A percentile compares a stretch with the other conserved stretches of the same genome.
phyloP scores from a whole-genome alignment of 2,888 invertebrate genomes.

The Eupeodes luniger region DNA sequence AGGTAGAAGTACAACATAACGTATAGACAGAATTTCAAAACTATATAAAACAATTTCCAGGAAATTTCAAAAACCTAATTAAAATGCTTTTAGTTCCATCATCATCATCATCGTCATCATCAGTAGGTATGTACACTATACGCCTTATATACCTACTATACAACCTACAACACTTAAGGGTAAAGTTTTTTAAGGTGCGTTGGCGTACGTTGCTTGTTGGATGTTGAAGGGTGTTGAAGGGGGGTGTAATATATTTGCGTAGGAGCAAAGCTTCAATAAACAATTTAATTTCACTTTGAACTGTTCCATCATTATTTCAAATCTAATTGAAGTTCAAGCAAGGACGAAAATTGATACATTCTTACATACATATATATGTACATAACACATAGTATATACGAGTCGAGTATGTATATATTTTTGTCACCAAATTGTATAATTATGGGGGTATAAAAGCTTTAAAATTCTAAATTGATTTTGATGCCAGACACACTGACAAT shows the following conservation, averaged over 20 bases:
- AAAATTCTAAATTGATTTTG: slow-evolving; percentile 20
- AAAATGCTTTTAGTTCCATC: slow-evolving; percentile 41
- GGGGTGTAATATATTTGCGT: neutral
- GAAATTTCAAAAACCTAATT: slow-evolving; percentile 42
- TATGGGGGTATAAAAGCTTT: neutral
- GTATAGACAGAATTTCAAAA: neutral
- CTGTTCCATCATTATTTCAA: slow-evolving; percentile 33
- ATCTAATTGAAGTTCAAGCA: slow-evolving; percentile 32
- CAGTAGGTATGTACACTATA: too few species aligned
- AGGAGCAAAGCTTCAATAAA: slow-evolving; percentile 19
- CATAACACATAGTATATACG: neutral
- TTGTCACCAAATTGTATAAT: slow-evolving; percentile 27
- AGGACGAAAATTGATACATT: slow-evolving; percentile 3
- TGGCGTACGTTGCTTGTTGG: neutral
- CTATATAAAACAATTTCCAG: slow-evolving; percentile 13
- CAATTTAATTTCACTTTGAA: slow-evolving; percentile 35
- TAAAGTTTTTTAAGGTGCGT: neutral
- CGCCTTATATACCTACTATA: neutral
- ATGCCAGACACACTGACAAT: neutral
- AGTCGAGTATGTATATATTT: neutral
- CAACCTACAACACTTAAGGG: neutral
- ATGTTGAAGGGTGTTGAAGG: neutral
- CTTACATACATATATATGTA: neutral
- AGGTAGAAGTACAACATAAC: neutral
- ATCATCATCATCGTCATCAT: neutral